These are phyloP conservation scores for Actinernus sp. DNA, from an alignment of 92 coral and sea anemone genomes.

Conservation along the genomic window DNA sequence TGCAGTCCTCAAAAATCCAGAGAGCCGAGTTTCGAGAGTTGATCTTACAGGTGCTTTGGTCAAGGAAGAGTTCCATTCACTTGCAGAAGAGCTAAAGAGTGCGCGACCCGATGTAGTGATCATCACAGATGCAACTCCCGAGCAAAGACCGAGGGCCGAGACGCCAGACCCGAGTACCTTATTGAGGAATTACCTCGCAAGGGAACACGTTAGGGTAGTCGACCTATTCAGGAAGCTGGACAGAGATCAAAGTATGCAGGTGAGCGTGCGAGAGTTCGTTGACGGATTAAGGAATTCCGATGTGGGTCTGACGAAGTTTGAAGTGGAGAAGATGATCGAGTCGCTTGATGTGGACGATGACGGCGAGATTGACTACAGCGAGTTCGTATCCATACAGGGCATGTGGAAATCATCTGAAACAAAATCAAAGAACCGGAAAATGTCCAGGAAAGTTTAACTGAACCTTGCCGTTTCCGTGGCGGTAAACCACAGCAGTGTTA, in stretches of 20 bases:
- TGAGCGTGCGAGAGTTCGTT: conserved; percentile 83
- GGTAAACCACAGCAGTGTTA: too few species aligned
- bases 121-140: conserved; percentile 73
- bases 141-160: conserved; percentile 40
- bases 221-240: conserved; percentile 83
- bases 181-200: conserved; percentile 81
- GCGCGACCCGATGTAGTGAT: conserved; percentile 54
- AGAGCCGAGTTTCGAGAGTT: conserved; percentile 52
- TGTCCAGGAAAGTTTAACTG: conserved; percentile 22
- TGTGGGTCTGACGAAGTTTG: conserved; percentile 81
- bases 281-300: conserved; percentile 85
- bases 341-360: conserved; percentile 83
- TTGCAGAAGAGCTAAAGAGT: conserved; percentile 56
- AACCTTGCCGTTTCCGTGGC: not conserved
- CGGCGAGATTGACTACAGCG: conserved; percentile 93
- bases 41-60: conserved; percentile 69
- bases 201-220: conserved; percentile 79
- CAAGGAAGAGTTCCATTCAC: conserved; percentile 56
- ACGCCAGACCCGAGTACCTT: conserved; percentile 83
- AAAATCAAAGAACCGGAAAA: conserved; percentile 9
- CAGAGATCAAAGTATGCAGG: conserved; percentile 91
- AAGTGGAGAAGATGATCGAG: conserved; percentile 82
- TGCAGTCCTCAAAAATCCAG: conserved; percentile 65
- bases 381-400: conserved; percentile 89
- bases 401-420: conserved; percentile 62